Conservation (phyloP, 2,797 vertebrate genomes). For the Micropoecilia bifurca region DNA sequence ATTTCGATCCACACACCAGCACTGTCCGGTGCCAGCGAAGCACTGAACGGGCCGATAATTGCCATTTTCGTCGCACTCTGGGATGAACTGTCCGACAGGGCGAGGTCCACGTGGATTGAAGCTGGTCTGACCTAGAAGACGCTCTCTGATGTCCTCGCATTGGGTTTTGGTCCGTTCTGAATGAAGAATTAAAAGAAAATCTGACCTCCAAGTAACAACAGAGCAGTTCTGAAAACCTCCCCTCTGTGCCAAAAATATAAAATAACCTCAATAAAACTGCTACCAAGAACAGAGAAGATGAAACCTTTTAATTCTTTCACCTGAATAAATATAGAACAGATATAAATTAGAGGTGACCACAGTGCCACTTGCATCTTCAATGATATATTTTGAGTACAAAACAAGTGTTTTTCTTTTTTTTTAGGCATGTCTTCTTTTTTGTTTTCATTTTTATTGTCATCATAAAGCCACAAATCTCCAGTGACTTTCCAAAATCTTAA, state of each 20-base stretch:
- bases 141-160: slow-evolving; percentile 87
- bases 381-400: too few species aligned
- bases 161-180: slow-evolving; percentile 84
- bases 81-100: slow-evolving; percentile 82
- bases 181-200: neutral
- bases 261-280: neutral
- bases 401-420: too few species aligned
- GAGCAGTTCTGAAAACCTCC: slow-evolving; percentile 21
- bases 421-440: too few species aligned
- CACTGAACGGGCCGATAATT: slow-evolving; percentile 89
- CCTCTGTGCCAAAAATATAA: neutral
- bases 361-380: too few species aligned
- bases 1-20: slow-evolving; percentile 91
- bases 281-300: neutral
- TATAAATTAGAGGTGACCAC: neutral
- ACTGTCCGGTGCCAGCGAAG: slow-evolving; percentile 84
- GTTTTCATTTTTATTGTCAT: too few species aligned
- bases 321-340: neutral
- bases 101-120: slow-evolving; percentile 68
- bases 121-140: slow-evolving; percentile 57
- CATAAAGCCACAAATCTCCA: too few species aligned
- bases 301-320: neutral
- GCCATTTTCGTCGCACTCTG: slow-evolving; percentile 87
- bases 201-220: neutral
- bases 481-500: too few species aligned